Base-by-base conservation (phyloP, 2,113 vertebrate species). In the Eretmodus cyanostictus region DNA sequence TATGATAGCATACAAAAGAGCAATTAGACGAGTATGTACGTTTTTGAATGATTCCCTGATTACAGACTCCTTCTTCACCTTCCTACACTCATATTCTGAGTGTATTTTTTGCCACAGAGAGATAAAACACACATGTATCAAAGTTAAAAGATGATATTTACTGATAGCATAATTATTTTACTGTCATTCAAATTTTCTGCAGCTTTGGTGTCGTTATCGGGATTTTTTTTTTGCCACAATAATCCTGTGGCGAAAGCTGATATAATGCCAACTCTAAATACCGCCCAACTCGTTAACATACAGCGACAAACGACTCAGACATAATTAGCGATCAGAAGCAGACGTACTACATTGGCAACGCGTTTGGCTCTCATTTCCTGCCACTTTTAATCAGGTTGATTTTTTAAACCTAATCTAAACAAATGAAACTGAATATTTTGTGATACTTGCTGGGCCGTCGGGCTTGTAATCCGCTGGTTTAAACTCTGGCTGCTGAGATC, bases 331-430 rank as follows among this genome's bases (percentile, higher is more conserved):
- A 78, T 29, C 24, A 49, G 6, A 31, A 2, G 68, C 8, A 45
- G 13, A 73, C 13, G 13, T 0, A 13, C 17, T 22, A 29, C 14
- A 47, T 40, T 29, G 68, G 8, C 8, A 16, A 45, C 4, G 0
- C 2, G 3, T 73, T 47, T 47, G 68, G 0, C 24, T 76, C 14
- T 76, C 42, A 12, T 19, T 76, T 76, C 9, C 71, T 49, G 14
- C 9, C 42, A 29, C 24, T 76, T 49, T 73, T 19, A 19, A 11
- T 47, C 71, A 49, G 42, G 0, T 51, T 45, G 14, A 78, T 29
- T 2, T 31, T 78, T 78, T n/a, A n/a, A 49, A 42, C 16, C 27
- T 78, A 31, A 31, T 29, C 42, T 49, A 31, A 19, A 49, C 24
- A 31, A 19, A 8, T 78, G 42, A 0, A 45, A 47, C 3, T 8